Evolutionary conservation across 2,888 invertebrate genomes (phyloP), one percentile per base, ranked within the genome.

Genomic region (Amphiduros pacificus): DNA sequence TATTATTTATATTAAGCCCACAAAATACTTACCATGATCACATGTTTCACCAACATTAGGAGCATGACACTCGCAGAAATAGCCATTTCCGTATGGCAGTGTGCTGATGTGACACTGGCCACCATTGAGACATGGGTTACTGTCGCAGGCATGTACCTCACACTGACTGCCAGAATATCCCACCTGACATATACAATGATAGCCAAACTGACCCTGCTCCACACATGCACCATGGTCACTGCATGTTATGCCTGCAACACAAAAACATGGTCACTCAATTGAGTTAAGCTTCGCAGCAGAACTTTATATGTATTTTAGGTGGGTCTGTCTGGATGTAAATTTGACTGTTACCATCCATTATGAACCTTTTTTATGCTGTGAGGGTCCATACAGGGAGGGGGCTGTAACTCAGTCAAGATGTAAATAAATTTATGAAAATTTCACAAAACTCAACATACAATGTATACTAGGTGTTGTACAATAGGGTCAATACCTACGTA

Each of bases 111-210:
- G 49, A 55, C 62, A 62, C 22, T 31, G 40, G 22, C 62, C 58
- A n/a, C 40, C 50, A 44, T 61, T 55, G 22, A 40, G 50, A 55
- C 66, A 66, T 4, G 66, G 63, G 11, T 54, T 31, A 31, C 52
- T 58, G 44, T 17, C 26, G 28, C 62, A 62, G 52, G 53, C 36
- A 2, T 24, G 31, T 5, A 29, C 50, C 52, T 73, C 71, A 73
- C 78, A 78, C 50, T 64, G 64, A n/a, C 20, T 49, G 24, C 77
- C 78, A 24, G 67, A 69, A 62, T 72, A 73, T 27, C 69, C 67
- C 0, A 60, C 54, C 31, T 55, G 54, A 70, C 79, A 79, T 17
- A 57, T 5, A 65, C 79, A 79, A 0, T 60, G 69, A 66, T 71
- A 76, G 51, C 62, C 65, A n/a, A 70, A 71, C 11, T 71, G 58